Evolutionary conservation across 2,888 invertebrate species (phyloP), one percentile per base, ranked within the genome.

Genomic region (Cheilosia soror): DNA sequence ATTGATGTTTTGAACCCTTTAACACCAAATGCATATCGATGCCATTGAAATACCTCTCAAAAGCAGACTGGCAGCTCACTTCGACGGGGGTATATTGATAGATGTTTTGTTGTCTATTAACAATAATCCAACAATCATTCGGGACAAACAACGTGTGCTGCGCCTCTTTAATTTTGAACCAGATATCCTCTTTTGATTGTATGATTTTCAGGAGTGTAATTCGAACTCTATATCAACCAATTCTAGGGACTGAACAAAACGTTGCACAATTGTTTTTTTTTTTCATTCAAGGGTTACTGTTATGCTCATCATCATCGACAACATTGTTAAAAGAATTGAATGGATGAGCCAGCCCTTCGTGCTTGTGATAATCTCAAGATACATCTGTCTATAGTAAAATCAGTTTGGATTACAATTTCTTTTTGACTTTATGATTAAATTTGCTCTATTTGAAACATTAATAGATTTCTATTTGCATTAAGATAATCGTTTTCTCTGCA

Each of bases 1-100:
- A 85, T 85, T 81, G 81, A 85, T 85, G 81, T 85, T 81, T 81
- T 81, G 57, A 85, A 81, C 76, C 85, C 85, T 85, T 85, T 85
- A 77, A 81, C 85, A 85, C 81, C 76, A 77, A 72, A 81, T 68
- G 63, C 62, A 75, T 65, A 75, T 63, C 55, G 42, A 66, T 68
- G 58, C 69, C 40, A 77, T 72, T 81, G 55, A 66, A 42, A 55
- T 33, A 13, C 49, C 15, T 57, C 53, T 75, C 51, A 47, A 58
- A 40, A 71, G 69, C 79, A 78, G 72, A 58, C 68, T 78, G 73
- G 63, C 75, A 69, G 80, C 44, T 71, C 80, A 77, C 58, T 85
- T 85, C 47, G 66, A 81, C 71, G 68, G 71, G 81, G 71, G 76
- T 77, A 68, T 81, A 76, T 85, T 81, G 69, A 65, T 73, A 72